Evolutionary conservation across 2,888 invertebrate genomes (phyloP), one percentile per base, ranked within the genome.

Genomic region (Xestia c-nigrum): DNA sequence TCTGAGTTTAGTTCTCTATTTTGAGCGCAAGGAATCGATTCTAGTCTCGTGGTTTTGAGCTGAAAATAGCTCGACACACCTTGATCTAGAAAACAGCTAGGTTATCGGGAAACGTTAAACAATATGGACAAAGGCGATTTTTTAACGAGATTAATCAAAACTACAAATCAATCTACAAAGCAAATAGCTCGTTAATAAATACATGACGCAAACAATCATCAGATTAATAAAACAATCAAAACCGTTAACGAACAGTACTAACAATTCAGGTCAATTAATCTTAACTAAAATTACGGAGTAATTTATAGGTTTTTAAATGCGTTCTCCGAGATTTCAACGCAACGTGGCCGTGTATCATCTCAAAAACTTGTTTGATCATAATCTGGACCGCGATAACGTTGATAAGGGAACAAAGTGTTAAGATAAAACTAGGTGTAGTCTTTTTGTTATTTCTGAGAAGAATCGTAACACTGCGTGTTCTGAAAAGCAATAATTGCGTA

Each of bases 381-480:
- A 85, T 80, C 85, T 82, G 50, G 68, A 66, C 57, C 59, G 69
- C 80, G 89, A 86, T 86, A 89, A 85, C 75, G 65, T 57, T 71
- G 71, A 85, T 76, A 77, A 74, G 40, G 46, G 5, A 50, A 67
- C 31, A 61, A 84, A 50, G 1, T 38, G 5, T 43, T 70, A n/a
- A 63, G 72, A 79, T 73, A 72, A 83, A 66, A 65, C 57, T 57
- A 24, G 31, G 31, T 31, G 31, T 47, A 40, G 50, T 47, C 3
- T 74, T 74, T 55, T 77, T 46, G 19, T 19, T 65, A 19, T 71
- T 69, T 76, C 9, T 61, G 72, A 43, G 19, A 55, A 38, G n/a
- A 61, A n/a, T n/a, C 7, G 55, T 59, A 43, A 10, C n/a, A 61
- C 14, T 43, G 46, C 59, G 63, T 57, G 31, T 47, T 72, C 19